Base-by-base conservation (phyloP, 2,797 vertebrate species). In the Melanotaenia nigrans region DNA sequence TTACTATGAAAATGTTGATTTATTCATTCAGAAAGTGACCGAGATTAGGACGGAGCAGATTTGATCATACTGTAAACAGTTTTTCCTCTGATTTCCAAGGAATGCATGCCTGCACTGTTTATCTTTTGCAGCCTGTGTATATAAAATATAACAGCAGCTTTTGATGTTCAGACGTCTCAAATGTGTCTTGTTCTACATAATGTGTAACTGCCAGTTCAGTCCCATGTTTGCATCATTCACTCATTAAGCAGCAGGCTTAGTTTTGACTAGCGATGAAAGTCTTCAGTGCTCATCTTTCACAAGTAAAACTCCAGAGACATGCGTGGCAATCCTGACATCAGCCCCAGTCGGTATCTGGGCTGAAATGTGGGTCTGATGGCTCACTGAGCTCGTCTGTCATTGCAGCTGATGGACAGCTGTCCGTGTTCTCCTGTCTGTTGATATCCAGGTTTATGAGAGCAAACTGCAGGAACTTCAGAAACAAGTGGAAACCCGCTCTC, bases 401-500 rank as follows among this genome's bases (percentile, higher is more conserved):
- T 83, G 75, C 32, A 11, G 81, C 79, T 93, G 83, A 90, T 80
- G 75, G 82, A 85, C 78, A 61, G 49, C 77, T 80, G 71, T 92
- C 79, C 84, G 68, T 80, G 82, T 90, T 80, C 90, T 94, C 87
- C 10, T 82, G 78, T 90, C 72, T 90, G 93, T 90, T 82, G 68
- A 86, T 78, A 88, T 89, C 54, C 94, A 99, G 98, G 98, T 97
- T 82, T 99, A 99, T 82, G 98, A 99, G 93, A 99, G 96, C 85
- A 99, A 98, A 79, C 93, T 99, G 75, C 96, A 97, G 91, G 98
- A 98, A 83, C 95, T 99, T 59, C 98, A 99, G 94, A 99, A 97
- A 93, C 98, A 98, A 90, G 98, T 99, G 22, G 98, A 99, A 84
- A 99, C 97, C 0, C 94, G 96, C n/a, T 99, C 98, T 30, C 87